Conservation (phyloP, 2,797 vertebrate genomes). For the Fratercula arctica region DNA sequence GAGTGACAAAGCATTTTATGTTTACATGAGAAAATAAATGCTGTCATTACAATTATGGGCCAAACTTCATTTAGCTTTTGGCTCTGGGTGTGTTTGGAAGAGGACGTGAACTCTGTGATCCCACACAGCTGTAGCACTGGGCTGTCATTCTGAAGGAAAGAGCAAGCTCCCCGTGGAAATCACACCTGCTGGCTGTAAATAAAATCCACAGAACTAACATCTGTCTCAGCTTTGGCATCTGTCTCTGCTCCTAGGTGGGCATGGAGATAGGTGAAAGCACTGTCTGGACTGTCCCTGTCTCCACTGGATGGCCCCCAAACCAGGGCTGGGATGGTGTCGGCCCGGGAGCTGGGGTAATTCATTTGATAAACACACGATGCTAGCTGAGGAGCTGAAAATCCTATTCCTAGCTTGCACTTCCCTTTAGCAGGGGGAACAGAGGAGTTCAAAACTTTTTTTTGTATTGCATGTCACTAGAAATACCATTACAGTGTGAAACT, state of each 20-base stretch:
- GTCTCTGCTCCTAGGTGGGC: background rate
- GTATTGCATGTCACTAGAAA: background rate
- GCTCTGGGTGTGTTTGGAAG: background rate
- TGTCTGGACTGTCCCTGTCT: background rate
- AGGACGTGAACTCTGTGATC: background rate
- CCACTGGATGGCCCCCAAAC: background rate
- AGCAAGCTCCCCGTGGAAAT: background rate
- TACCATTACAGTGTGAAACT: background rate
- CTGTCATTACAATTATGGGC: background rate
- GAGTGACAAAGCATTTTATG: background rate
- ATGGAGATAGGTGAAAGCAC: background rate
- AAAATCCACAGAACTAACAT: background rate
- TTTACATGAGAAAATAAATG: background rate
- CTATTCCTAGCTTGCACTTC: background rate
- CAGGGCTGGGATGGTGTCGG: background rate
- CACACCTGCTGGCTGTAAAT: background rate
- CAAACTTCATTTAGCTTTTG: slow-evolving; percentile 1
- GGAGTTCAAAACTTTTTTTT: background rate
- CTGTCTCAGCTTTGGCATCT: background rate
- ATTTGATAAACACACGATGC: background rate
- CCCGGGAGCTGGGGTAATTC: background rate
- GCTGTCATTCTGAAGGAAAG: background rate
- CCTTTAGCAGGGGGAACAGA: background rate
- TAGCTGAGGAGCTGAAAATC: background rate
- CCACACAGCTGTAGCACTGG: background rate